These are phyloP conservation scores for Amblyopsis hoosieri DNA, from an alignment of 2,797 vertebrate genomes.

Conservation along the genomic window DNA sequence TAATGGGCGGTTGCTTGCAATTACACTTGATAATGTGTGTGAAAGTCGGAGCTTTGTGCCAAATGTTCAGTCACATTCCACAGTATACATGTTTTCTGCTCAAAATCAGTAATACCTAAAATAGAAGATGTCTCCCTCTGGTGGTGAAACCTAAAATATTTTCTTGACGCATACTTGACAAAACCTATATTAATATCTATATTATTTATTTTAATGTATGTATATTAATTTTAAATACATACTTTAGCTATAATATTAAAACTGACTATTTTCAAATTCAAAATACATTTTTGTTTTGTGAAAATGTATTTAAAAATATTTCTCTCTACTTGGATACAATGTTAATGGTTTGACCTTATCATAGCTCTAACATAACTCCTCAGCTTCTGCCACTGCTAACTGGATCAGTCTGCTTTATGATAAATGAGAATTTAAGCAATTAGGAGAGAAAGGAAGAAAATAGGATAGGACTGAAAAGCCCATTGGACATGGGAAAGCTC, in stretches of 20 bases:
- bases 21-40: not conserved
- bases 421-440: constrained; percentile 71
- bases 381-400: constrained; percentile 66
- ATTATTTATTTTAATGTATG: not conserved
- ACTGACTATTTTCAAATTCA: too few relatives aligned
- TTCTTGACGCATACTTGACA: too few relatives aligned
- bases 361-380: constrained; percentile 51
- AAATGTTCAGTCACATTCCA: constrained; percentile 8
- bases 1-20: not conserved
- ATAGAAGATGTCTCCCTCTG: constrained; percentile 61
- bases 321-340: constrained; percentile 14
- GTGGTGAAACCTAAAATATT: constrained; percentile 34
- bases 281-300: too few relatives aligned
- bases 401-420: constrained; percentile 68
- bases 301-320: not conserved
- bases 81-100: constrained; percentile 1
- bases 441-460: constrained; percentile 59
- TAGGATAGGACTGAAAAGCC: constrained; percentile 63
- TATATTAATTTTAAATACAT: not conserved
- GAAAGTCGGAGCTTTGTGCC: not conserved
- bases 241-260: constrained; percentile 1
- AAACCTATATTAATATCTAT: too few relatives aligned
- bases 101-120: constrained; percentile 7
- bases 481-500: constrained; percentile 58
- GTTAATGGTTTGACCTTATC: constrained; percentile 37